Percentiles rank a stretch among this genome's conserved stretches.
Evolutionary conservation across 2,888 invertebrate species (phyloP).

Genomic region (Baronia brevicornis): DNA sequence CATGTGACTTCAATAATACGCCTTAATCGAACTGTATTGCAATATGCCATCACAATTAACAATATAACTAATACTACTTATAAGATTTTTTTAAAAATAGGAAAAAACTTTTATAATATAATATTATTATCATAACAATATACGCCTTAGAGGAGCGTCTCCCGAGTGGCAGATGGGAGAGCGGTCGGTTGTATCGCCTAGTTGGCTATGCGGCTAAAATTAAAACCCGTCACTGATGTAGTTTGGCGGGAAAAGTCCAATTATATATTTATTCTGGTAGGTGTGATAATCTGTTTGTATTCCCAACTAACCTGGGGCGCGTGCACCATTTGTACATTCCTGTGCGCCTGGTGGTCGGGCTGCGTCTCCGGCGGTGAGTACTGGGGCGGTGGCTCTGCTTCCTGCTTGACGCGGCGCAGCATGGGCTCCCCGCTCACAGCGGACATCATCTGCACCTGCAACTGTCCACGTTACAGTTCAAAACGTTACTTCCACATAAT

Average conservation of each 20-base stretch:
- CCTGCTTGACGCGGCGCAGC: slow-evolving; percentile 64
- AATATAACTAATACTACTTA: no score
- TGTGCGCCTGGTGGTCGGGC: slow-evolving; percentile 59
- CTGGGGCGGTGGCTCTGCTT: slow-evolving; percentile 57
- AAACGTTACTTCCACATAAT: slow-evolving; percentile 1
- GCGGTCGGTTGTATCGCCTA: no score
- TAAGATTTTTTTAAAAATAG: no score
- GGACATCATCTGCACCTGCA: slow-evolving; percentile 84
- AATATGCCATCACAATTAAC: no score
- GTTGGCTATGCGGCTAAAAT: background rate
- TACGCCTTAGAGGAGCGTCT: no score
- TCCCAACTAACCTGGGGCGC: slow-evolving; percentile 37
- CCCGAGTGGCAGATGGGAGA: no score
- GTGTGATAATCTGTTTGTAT: slow-evolving; percentile 1
- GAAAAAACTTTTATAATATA: no score
- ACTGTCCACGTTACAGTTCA: slow-evolving; percentile 17
- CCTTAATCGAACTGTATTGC: no score
- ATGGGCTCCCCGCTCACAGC: slow-evolving; percentile 62
- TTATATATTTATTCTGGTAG: no score
- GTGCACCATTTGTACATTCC: slow-evolving; percentile 70
- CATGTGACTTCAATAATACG: no score
- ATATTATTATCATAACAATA: no score
- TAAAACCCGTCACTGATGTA: background rate
- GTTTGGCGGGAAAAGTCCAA: no score
- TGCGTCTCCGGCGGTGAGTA: slow-evolving; percentile 72